Percentiles rank a stretch among this genome's conserved stretches.
These are phyloP conservation scores for Scotopteryx bipunctaria DNA, from an alignment of 2,888 invertebrate species.

Conservation along the genomic window DNA sequence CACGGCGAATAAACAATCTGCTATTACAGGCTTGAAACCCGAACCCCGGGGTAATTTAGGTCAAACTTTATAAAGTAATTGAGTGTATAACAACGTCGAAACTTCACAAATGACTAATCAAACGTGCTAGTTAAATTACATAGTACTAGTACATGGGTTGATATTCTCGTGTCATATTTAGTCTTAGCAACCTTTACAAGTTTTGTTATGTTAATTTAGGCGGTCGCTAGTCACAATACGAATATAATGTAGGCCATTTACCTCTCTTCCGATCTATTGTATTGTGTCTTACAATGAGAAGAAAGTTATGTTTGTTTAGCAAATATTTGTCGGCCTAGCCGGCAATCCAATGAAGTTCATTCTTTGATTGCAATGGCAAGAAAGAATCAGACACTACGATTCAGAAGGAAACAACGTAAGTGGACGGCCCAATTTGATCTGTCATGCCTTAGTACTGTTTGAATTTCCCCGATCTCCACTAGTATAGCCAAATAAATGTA, in stretches of 20 bases:
- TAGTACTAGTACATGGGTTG: too few species aligned
- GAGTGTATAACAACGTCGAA: not conserved
- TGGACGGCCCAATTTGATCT: too few species aligned
- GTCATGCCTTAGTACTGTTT: too few species aligned
- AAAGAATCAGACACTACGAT: not conserved
- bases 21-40: conserved; percentile 5
- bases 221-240: not conserved
- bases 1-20: not conserved
- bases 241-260: not conserved
- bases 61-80: conserved; percentile 12
- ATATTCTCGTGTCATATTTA: not conserved
- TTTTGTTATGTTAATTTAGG: not conserved
- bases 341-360: too few species aligned
- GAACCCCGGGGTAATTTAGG: conserved; percentile 5
- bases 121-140: too few species aligned
- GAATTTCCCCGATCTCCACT: not conserved
- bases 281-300: not conserved
- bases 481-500: not conserved
- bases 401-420: too few species aligned
- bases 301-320: conserved; percentile 1
- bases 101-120: conserved; percentile 2
- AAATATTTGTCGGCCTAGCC: not conserved
- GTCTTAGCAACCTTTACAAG: not conserved
- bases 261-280: conserved; percentile 1
- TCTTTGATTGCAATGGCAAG: too few species aligned